Base-by-base conservation (phyloP, 2,888 invertebrate species). In the Nudaria mundana region DNA sequence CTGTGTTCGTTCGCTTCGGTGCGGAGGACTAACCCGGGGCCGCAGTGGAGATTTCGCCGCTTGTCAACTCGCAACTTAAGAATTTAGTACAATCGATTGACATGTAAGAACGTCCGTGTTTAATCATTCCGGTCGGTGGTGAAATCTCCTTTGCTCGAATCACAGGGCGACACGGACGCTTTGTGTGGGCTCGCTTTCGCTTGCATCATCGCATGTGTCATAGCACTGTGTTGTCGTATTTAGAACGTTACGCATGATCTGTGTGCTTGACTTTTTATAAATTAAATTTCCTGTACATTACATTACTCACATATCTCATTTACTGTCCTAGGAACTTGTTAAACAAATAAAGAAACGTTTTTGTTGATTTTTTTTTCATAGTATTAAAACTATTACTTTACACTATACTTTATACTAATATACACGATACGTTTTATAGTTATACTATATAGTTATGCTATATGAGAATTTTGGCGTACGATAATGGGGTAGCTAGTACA, bases 1-100 rank as follows among this genome's bases (percentile, higher is more conserved):
- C 47, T 75, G 78, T 82, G 77, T 76, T 69, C 70, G 71, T 77
- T 72, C 70, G 81, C 80, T 80, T 77, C 68, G 82, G 83, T 77
- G 81, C 81, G 76, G 73, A 69, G 74, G 75, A 78, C 77, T 81
- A 75, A 81, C 71, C 63, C 63, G 66, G 64, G 63, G 64, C 53
- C 52, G 48, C 31, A 50, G 61, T 67, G n/a, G 60, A 60, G 70
- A 66, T 65, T 71, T 72, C 69, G 57, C 65, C 68, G 10, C n/a
- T 4, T 3, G 29, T 13, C 34, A 16, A 20, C 30, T 5, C 8
- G 13, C n/a, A n/a, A n/a, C n/a, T n/a, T n/a, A n/a, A n/a, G n/a
- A n/a, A n/a, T n/a, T n/a, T n/a, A n/a, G n/a, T n/a, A n/a, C n/a
- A n/a, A n/a, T n/a, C n/a, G n/a, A n/a, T 15, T 6, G 22, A 8